Percentiles rank a stretch among this genome's conserved stretches.
Conservation (phyloP, 2,797 vertebrate species). For the Centroberyx gerrardi region DNA sequence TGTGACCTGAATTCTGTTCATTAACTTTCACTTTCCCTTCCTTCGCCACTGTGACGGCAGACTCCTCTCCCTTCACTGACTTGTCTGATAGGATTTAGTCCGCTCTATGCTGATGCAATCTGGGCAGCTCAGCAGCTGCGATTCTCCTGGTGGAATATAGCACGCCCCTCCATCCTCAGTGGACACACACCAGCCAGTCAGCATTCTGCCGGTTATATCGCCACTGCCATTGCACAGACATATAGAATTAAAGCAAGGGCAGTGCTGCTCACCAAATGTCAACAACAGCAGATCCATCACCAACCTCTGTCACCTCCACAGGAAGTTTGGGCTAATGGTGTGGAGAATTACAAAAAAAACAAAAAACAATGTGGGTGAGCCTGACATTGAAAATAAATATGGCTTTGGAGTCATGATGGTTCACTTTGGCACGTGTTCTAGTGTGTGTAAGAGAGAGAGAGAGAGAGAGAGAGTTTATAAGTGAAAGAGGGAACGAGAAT, state of each 20-base stretch:
- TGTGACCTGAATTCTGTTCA: slow-evolving; percentile 78
- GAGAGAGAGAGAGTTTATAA: background rate
- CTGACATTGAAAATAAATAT: slow-evolving; percentile 49
- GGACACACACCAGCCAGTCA: slow-evolving; percentile 64
- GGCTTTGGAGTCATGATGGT: slow-evolving; percentile 12
- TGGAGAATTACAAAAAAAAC: slow-evolving; percentile 29
- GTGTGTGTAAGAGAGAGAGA: background rate
- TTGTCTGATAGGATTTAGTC: slow-evolving; percentile 85
- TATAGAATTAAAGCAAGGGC: slow-evolving; percentile 54
- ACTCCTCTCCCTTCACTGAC: slow-evolving; percentile 82
- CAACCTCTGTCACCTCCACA: slow-evolving; percentile 32
- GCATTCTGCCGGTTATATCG: slow-evolving; percentile 54
- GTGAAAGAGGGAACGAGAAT: slow-evolving; percentile 3
- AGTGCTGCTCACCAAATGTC: slow-evolving; percentile 53
- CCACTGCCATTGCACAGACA: slow-evolving; percentile 66
- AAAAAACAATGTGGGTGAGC: background rate
- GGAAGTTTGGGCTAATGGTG: slow-evolving; percentile 14
- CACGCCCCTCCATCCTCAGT: slow-evolving; percentile 53
- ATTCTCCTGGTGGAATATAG: slow-evolving; percentile 76
- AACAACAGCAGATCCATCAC: slow-evolving; percentile 48
- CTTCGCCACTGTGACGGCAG: slow-evolving; percentile 51
- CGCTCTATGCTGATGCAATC: slow-evolving; percentile 83
- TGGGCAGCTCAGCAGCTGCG: slow-evolving; percentile 80
- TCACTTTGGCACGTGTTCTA: background rate
- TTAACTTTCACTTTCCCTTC: slow-evolving; percentile 78